Conservation (phyloP, 2,113 vertebrate genomes). For the Solenodon paradoxus region DNA sequence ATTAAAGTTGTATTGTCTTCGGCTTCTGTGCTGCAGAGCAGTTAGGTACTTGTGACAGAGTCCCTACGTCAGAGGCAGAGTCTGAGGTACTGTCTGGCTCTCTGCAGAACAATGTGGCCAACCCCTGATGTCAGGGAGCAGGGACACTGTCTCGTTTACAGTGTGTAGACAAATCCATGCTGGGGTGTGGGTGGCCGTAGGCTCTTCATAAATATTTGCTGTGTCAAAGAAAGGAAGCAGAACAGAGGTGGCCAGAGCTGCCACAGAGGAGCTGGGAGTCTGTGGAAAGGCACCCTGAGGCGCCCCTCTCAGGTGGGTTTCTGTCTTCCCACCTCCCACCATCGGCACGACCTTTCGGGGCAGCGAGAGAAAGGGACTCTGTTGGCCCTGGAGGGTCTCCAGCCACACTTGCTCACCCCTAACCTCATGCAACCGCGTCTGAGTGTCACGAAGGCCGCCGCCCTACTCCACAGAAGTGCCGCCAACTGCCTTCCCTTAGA, state of each 20-base stretch:
- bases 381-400: background rate
- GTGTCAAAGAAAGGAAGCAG: background rate
- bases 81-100: background rate
- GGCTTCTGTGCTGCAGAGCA: background rate
- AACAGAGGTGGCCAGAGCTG: background rate
- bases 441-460: background rate
- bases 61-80: background rate
- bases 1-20: background rate
- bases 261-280: background rate
- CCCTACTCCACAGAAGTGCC: rapidly evolving
- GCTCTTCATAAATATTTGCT: background rate
- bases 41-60: background rate
- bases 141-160: background rate
- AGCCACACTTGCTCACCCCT: too few relatives aligned
- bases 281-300: background rate
- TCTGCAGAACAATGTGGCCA: background rate
- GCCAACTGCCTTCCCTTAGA: background rate
- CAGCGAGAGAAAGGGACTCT: rapidly evolving
- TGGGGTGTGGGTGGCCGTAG: background rate
- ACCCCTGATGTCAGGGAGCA: too few relatives aligned
- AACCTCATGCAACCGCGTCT: rapidly evolving
- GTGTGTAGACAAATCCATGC: background rate
- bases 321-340: background rate
- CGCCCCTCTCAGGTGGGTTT: background rate
- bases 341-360: too few relatives aligned